A percentile compares a stretch with the other conserved stretches of the same genome.
Evolutionary conservation across 2,888 invertebrate species (phyloP).

Genomic region (Oasisia sp.): DNA sequence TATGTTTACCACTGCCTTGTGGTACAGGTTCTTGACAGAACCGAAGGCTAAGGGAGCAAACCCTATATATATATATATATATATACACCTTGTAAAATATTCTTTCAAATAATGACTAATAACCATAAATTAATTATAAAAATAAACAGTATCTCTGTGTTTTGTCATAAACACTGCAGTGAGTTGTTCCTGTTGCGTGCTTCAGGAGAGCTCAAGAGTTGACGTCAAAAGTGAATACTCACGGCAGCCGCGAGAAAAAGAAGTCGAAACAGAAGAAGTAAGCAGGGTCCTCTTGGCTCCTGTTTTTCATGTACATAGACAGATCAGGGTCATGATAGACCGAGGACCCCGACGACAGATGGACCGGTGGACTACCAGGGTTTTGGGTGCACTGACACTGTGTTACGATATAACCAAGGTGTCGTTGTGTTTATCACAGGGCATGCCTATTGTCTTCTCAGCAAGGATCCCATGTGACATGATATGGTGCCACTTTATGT

Average conservation of each 20-base stretch:
- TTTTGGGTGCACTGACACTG: not conserved
- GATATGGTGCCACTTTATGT: not conserved
- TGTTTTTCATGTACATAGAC: not conserved
- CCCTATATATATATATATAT: too few species aligned
- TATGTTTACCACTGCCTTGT: too few species aligned
- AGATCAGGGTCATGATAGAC: not conserved
- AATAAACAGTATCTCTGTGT: not conserved
- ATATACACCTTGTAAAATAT: too few species aligned
- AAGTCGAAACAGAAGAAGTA: slow-evolving; percentile 26
- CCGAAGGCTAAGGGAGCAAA: too few species aligned
- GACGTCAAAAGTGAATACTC: slow-evolving; percentile 34
- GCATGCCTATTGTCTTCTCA: not conserved
- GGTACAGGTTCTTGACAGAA: too few species aligned
- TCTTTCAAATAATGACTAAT: not conserved
- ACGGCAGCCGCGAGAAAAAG: slow-evolving; percentile 22
- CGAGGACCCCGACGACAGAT: slow-evolving; percentile 8
- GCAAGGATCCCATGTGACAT: not conserved
- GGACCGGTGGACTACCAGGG: not conserved
- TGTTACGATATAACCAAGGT: not conserved
- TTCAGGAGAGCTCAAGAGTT: slow-evolving; percentile 38
- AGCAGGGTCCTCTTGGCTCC: not conserved
- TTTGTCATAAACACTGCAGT: not conserved
- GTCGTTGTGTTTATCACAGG: not conserved
- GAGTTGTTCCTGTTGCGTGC: not conserved
- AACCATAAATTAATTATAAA: not conserved